Evolutionary conservation across 2,113 vertebrate species (phyloP).

Genomic region (Pseudolaguvia tuberculata): DNA sequence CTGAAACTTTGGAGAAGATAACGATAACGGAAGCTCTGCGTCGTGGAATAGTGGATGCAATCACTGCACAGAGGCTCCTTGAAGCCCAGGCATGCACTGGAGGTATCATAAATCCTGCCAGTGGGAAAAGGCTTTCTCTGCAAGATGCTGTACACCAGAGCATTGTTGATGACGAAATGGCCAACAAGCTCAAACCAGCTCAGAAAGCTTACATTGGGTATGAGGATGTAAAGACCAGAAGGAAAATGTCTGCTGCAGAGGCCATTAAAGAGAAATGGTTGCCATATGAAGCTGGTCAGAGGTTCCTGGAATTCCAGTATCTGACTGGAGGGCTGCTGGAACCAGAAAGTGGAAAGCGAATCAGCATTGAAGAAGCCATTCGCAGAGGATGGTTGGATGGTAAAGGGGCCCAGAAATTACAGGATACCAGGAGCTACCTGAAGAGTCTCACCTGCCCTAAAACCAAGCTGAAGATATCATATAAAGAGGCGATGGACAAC

Average conservation of each 20-base stretch:
- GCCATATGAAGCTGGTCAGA: constrained; percentile 91
- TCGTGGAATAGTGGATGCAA: constrained; percentile 87
- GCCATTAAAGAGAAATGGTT: constrained; percentile 95
- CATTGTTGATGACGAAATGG: constrained; percentile 88
- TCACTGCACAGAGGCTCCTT: constrained; percentile 87
- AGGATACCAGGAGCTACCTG: constrained; percentile 78
- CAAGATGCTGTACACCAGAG: constrained; percentile 82
- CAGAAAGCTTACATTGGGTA: constrained; percentile 91
- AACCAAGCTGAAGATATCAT: constrained; percentile 97
- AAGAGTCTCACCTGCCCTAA: constrained; percentile 95
- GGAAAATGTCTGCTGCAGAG: constrained; percentile 89
- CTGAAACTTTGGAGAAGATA: constrained; percentile 93
- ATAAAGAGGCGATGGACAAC: constrained; percentile 89
- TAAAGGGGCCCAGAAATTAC: constrained; percentile 81
- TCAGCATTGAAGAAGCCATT: constrained; percentile 86
- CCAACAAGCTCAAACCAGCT: constrained; percentile 82
- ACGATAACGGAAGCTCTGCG: constrained; percentile 82
- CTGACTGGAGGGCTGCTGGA: constrained; percentile 91
- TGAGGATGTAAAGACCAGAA: constrained; percentile 88
- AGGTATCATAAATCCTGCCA: constrained; percentile 86
- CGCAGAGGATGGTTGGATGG: constrained; percentile 85
- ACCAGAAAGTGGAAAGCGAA: constrained; percentile 74
- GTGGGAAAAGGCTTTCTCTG: constrained; percentile 77
- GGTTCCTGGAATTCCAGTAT: constrained; percentile 94
- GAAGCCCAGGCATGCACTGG: constrained; percentile 94